Evolutionary conservation across 2,888 invertebrate species (phyloP), one percentile per base, ranked within the genome.

Genomic region (Thelaira solivaga): DNA sequence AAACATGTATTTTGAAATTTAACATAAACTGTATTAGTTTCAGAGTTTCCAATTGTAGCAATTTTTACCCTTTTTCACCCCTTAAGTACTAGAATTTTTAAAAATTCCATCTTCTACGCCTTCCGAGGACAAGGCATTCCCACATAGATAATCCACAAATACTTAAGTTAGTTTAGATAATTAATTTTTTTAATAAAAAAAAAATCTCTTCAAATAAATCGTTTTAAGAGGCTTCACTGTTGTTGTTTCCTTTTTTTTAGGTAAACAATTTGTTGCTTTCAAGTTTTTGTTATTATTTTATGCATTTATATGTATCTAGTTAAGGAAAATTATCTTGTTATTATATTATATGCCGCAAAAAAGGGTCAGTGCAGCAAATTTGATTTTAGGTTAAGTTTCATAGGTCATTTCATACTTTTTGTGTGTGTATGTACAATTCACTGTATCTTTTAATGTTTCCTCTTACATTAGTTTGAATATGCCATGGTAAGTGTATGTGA

Each of bases 361-460:
- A 73, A 78, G 78, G 78, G 74, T 69, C 74, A 74, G 74, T 78
- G 74, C 69, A 65, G 51, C 69, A 74, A 64, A 64, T 69, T 78
- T 65, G 59, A 74, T 69, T 69, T 74, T 74, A 61, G 78, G 74
- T 59, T 78, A 78, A 69, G 69, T 65, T 69, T 74, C 78, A 78
- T 61, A 78, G 78, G 74, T 78, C 78, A 78, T 31, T 57, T 41
- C 11, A 51, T 47, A 61, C 39, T 59, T 43, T 47, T 47, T 5
- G 13, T 47, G n/a, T 26, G 22, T 3, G 11, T 26, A 16, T 59
- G 8, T 22, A 13, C 10, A 13, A 26, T 49, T 31, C 7, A 22
- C 11, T 4, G 2, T n/a, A 4, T 18, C 16, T 26, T 39, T 16
- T 51, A 6, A 29, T 43, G 4, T 16, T 51, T 20, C 13, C 16